These are phyloP conservation scores for Neelides sp. DNA, from an alignment of 1,140 invertebrate genomes.

Conservation along the genomic window DNA sequence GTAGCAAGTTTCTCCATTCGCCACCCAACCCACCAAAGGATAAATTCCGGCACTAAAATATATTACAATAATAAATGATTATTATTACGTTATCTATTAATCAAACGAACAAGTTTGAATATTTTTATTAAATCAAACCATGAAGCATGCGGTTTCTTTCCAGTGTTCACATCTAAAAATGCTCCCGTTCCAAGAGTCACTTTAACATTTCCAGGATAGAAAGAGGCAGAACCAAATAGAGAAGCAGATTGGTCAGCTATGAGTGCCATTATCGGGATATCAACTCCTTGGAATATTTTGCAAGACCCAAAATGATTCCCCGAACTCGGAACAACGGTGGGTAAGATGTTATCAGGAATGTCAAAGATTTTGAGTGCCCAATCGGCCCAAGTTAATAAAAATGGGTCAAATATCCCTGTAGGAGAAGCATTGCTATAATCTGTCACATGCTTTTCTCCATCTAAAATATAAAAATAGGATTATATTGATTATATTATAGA, in stretches of 20 bases:
- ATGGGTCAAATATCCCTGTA: slow-evolving; percentile 88
- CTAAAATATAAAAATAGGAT: slow-evolving; percentile 31
- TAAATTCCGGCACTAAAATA: slow-evolving; percentile 61
- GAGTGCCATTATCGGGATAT: slow-evolving; percentile 25
- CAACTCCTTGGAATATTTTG: slow-evolving; percentile 19
- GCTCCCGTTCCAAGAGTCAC: slow-evolving; percentile 88
- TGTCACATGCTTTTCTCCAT: slow-evolving; percentile 55
- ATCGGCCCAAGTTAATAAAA: slow-evolving; percentile 63
- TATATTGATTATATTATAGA: too few species aligned
- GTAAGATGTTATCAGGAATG: slow-evolving; percentile 60
- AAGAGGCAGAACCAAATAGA: slow-evolving; percentile 82
- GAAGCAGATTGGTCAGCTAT: slow-evolving; percentile 61
- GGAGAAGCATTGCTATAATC: slow-evolving; percentile 79
- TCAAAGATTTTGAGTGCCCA: slow-evolving; percentile 52
- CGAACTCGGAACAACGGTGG: slow-evolving; percentile 62
- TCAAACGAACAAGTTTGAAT: neutral
- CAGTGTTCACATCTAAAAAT: slow-evolving; percentile 82
- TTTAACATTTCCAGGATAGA: slow-evolving; percentile 67
- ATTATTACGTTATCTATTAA: neutral
- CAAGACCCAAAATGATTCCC: slow-evolving; percentile 40
- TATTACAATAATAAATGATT: slow-evolving; percentile 17
- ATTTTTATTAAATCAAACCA: slow-evolving; percentile 48
- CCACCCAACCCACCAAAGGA: slow-evolving; percentile 67
- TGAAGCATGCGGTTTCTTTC: slow-evolving; percentile 60
- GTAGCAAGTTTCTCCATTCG: slow-evolving; percentile 48